These are phyloP conservation scores for Hydropotes inermis DNA, from an alignment of 2,113 vertebrate genomes.

Conservation along the genomic window DNA sequence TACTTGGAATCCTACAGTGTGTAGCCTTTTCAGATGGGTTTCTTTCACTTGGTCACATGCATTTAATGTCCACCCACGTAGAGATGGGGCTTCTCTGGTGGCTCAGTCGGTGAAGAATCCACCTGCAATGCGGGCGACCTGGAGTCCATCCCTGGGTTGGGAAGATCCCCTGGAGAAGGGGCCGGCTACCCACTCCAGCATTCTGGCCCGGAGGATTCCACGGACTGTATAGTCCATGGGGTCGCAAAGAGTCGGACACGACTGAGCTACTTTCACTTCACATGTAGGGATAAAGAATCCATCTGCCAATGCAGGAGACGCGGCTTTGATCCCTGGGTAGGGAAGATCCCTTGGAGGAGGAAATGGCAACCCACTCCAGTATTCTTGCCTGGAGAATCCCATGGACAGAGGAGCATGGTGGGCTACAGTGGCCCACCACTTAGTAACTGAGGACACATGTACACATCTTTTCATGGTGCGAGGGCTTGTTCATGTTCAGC, in stretches of 20 bases:
- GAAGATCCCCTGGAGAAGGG: background rate
- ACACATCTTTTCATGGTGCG: background rate
- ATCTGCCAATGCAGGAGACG: background rate
- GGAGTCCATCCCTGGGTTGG: background rate
- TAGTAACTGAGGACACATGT: background rate
- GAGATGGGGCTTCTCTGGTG: background rate
- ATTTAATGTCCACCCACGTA: background rate
- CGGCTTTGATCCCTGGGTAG: background rate
- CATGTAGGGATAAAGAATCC: background rate
- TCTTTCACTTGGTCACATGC: background rate
- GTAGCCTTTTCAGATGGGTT: background rate
- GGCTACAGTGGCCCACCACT: background rate
- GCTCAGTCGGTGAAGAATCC: background rate
- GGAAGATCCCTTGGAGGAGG: background rate
- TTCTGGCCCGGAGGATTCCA: background rate
- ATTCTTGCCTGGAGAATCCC: background rate
- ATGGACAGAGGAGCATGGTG: background rate
- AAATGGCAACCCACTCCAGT: background rate
- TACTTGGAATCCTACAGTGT: background rate
- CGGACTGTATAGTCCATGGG: background rate
- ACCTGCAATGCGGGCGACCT: accelerated
- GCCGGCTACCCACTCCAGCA: background rate
- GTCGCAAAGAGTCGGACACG: background rate
- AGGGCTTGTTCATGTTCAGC: background rate
- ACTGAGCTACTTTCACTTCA: background rate